phyloP scores from a whole-genome alignment of 2,113 vertebrate species.

The Butorides virescens region DNA sequence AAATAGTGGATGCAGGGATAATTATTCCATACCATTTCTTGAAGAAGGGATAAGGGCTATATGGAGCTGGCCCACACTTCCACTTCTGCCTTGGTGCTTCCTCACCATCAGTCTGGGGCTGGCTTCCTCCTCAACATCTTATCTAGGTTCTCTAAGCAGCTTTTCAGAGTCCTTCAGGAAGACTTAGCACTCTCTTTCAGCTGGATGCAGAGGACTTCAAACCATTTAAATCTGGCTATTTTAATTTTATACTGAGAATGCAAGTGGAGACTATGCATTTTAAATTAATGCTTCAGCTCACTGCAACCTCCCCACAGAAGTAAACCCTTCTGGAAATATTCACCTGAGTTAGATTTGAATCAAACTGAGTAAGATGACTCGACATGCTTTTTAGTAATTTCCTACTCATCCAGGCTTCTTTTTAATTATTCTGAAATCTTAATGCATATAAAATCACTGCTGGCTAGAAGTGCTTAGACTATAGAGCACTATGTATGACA shows the following conservation, averaged over 20 bases:
- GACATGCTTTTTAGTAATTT: neutral
- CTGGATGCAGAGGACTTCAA: neutral
- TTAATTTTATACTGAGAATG: neutral
- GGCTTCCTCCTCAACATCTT: neutral
- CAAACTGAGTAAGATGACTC: neutral
- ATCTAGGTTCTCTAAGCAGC: neutral
- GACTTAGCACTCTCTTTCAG: neutral
- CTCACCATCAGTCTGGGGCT: neutral
- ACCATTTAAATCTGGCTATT: neutral
- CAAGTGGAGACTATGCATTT: neutral
- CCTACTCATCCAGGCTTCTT: neutral
- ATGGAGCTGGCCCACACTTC: neutral
- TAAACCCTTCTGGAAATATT: neutral
- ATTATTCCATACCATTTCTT: neutral
- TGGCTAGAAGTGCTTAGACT: neutral
- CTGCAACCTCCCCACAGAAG: neutral
- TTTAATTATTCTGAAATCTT: neutral
- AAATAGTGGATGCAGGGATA: neutral
- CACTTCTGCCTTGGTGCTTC: neutral
- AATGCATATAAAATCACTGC: neutral
- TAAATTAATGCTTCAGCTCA: neutral
- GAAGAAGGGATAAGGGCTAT: fast-evolving
- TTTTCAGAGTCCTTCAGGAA: neutral
- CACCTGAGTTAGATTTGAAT: neutral
- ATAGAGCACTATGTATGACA: neutral